Conservation (phyloP, 2,113 vertebrate species). For the Tupaia chinensis region DNA sequence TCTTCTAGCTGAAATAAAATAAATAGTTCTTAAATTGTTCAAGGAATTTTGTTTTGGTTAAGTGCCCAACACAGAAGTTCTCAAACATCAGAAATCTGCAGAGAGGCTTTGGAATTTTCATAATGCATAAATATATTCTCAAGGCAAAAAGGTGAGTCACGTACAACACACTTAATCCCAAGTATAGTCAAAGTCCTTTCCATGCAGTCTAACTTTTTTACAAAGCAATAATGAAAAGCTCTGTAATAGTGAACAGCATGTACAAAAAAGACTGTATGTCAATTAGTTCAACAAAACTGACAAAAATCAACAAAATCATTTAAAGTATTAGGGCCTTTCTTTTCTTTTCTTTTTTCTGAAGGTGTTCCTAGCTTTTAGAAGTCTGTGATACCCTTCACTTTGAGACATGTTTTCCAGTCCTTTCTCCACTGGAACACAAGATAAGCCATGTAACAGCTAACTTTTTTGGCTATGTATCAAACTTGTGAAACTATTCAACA, state of each 20-base stretch:
- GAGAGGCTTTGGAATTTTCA: conserved; percentile 27
- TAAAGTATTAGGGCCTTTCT: background rate
- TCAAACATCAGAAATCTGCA: conserved; percentile 15
- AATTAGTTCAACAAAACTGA: conserved; percentile 31
- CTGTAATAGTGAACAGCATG: background rate
- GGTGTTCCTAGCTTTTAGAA: background rate
- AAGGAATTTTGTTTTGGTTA: conserved; percentile 44
- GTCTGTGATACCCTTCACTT: background rate
- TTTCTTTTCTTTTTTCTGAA: background rate
- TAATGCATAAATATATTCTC: background rate
- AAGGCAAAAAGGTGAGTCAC: background rate
- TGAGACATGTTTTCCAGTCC: conserved; percentile 21
- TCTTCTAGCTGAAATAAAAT: conserved; percentile 5
- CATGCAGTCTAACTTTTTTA: background rate
- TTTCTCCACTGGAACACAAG: background rate
- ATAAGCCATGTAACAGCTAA: background rate
- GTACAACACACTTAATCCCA: background rate
- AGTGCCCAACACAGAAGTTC: background rate
- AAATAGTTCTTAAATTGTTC: conserved; percentile 35
- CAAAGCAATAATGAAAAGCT: conserved; percentile 16
- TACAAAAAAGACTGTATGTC: conserved; percentile 36
- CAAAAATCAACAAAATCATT: conserved; percentile 37
- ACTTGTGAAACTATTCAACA: background rate
- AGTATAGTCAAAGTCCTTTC: background rate
- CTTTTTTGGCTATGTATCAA: background rate